Conservation (phyloP, 2,113 vertebrate species). For the Carassius gibelio region DNA sequence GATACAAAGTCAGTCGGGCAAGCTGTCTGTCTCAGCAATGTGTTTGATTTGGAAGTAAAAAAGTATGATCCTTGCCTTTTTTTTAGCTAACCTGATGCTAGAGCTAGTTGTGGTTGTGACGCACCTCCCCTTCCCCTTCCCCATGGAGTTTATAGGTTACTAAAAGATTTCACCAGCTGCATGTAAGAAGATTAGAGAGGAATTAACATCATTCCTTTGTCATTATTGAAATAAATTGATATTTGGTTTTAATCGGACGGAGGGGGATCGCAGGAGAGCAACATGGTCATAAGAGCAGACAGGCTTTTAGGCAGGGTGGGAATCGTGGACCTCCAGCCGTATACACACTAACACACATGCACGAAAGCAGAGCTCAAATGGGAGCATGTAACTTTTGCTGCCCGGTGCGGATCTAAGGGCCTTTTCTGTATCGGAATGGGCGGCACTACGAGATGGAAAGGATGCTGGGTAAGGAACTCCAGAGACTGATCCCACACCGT, state of each 20-base stretch:
- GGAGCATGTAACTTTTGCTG: background rate
- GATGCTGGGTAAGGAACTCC: background rate
- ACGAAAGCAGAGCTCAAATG: background rate
- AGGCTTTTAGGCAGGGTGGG: conserved; percentile 47
- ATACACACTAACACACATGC: background rate
- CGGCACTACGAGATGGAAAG: conserved; percentile 6
- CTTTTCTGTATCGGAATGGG: conserved; percentile 7
- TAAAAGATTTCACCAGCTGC: conserved; percentile 78
- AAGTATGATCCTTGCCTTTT: conserved; percentile 52
- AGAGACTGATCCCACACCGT: conserved; percentile 43
- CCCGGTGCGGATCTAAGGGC: conserved; percentile 5
- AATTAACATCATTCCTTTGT: conserved; percentile 83
- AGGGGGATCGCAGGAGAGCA: conserved; percentile 47
- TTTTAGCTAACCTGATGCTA: conserved; percentile 53
- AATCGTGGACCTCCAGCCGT: background rate
- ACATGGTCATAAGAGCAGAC: conserved; percentile 58
- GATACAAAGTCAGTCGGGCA: background rate
- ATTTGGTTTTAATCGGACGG: conserved; percentile 76
- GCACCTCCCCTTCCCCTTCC: conserved; percentile 57
- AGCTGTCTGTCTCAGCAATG: background rate
- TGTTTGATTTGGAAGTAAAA: background rate
- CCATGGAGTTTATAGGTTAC: conserved; percentile 77
- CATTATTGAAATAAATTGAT: conserved; percentile 81
- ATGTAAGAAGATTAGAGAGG: conserved; percentile 81
- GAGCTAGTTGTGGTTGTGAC: conserved; percentile 43